phyloP scores from a whole-genome alignment of 2,797 vertebrate species.

The Nasua narica region DNA sequence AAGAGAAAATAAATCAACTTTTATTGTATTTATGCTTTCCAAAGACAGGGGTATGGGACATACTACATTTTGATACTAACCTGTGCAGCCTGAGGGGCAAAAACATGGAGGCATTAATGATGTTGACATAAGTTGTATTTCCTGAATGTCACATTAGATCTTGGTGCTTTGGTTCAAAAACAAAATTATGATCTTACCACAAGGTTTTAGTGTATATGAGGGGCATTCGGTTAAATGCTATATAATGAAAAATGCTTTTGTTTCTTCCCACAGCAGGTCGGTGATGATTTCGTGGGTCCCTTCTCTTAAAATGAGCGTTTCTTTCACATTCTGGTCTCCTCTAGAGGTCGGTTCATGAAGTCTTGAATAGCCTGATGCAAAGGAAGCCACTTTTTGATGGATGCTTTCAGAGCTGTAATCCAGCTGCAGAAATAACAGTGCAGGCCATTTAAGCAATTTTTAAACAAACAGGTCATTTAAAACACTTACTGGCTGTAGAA shows the following conservation, averaged over 20 bases:
- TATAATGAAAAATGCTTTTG: slow-evolving; percentile 15
- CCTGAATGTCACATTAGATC: neutral
- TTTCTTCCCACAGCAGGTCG: slow-evolving; percentile 7
- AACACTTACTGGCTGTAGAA: neutral
- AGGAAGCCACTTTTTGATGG: slow-evolving; percentile 92
- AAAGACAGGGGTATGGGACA: neutral
- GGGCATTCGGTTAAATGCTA: neutral
- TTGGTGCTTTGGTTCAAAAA: neutral
- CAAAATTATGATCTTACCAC: neutral
- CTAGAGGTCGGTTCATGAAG: slow-evolving; percentile 87
- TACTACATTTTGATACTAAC: neutral
- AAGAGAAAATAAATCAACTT: slow-evolving; percentile 35
- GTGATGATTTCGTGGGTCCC: neutral
- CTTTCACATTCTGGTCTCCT: slow-evolving; percentile 91
- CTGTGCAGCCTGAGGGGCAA: neutral
- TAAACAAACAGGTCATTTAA: neutral
- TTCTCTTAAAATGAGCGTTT: neutral
- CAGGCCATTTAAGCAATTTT: neutral
- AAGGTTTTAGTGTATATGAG: neutral
- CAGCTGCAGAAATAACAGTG: slow-evolving; percentile 84
- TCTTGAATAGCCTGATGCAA: slow-evolving; percentile 91
- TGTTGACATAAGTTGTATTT: neutral
- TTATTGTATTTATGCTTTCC: slow-evolving; percentile 36
- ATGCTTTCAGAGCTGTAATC: slow-evolving; percentile 90
- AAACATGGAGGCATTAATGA: neutral